A percentile compares a stretch with the other conserved stretches of the same genome.
These are phyloP conservation scores for Heliconius ismenius DNA, from an alignment of 2,888 invertebrate genomes.

Conservation along the genomic window DNA sequence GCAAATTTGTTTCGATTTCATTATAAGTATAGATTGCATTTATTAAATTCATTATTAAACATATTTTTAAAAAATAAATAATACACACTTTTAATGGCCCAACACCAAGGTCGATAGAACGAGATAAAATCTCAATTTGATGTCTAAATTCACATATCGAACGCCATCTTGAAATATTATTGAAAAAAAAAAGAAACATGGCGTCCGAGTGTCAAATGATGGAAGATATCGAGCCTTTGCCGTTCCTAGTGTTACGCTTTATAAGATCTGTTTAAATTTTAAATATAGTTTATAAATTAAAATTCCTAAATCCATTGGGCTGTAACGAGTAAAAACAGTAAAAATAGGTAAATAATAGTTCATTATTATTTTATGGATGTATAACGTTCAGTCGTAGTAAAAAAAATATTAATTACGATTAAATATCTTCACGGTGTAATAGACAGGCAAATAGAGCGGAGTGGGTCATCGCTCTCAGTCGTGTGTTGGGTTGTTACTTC, in stretches of 20 bases:
- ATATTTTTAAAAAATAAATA: not conserved
- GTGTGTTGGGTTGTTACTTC: not conserved
- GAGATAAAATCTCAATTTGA: slow-evolving; percentile 65
- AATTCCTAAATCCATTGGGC: slow-evolving; percentile 1
- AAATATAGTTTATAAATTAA: not conserved
- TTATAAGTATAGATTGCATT: too few species aligned
- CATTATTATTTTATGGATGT: slow-evolving; percentile 22
- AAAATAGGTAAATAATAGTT: slow-evolving; percentile 9
- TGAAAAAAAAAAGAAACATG: slow-evolving; percentile 45
- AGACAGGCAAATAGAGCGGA: slow-evolving; percentile 8
- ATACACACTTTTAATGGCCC: slow-evolving; percentile 38
- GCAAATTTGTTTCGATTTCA: too few species aligned
- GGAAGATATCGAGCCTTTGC: slow-evolving; percentile 51
- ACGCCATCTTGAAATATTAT: slow-evolving; percentile 60
- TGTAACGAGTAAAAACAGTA: slow-evolving; percentile 3
- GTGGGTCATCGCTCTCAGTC: slow-evolving; percentile 10
- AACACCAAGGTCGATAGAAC: slow-evolving; percentile 54
- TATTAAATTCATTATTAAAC: not conserved
- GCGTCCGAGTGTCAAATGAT: slow-evolving; percentile 56
- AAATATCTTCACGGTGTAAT: slow-evolving; percentile 7
- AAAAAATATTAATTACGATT: slow-evolving; percentile 18
- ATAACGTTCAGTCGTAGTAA: slow-evolving; percentile 16
- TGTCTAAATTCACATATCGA: slow-evolving; percentile 69
- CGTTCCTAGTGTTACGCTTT: slow-evolving; percentile 42
- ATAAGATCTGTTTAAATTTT: slow-evolving; percentile 9